Base-by-base conservation (phyloP, 2,888 invertebrate genomes). In the Plebejus argus region DNA sequence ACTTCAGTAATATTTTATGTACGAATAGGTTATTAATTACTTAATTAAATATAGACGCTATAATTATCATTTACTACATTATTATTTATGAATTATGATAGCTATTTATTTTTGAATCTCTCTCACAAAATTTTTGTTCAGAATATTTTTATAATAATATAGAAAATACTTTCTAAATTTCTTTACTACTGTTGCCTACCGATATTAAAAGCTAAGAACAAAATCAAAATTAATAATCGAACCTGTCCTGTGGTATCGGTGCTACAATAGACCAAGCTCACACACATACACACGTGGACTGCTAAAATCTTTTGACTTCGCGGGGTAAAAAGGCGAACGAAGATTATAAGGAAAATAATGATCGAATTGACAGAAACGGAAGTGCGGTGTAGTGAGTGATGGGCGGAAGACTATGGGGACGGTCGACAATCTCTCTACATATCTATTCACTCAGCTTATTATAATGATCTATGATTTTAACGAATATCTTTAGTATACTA, bases 261-360 rank as follows among this genome's bases (percentile, higher is more conserved):
- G 45, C 45, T 10, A 45, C 45, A 10, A 45, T 45, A 12, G 10
- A 45, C 0, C 10, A 12, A 53, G 53, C 5, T 18, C 5, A 53
- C 18, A 15, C 1, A 49, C 49, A 15, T 49, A 39, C 49, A 49
- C 3, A 15, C 49, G 49, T 49, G 3, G 2, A 15, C 15, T 53
- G 53, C 53, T 53, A 53, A 18, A 53, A 53, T 53, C 53, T 53
- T 45, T 53, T 53, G 20, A 58, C 20, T 28, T 10, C 12, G 12
- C 5, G 12, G 28, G 33, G 28, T 6, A 66, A 61, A 61, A 33
- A 18, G 66, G 28, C 28, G 28, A 61, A 66, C 1, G 28, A 66
- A 28, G 66, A 66, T 18, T 33, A 66, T 15, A 66, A 66, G 28
- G 28, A 66, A 61, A 66, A 33, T 66, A 33, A 66, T 66, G 66